Percentiles rank a stretch among this genome's conserved stretches.
Conservation (phyloP, 2,888 invertebrate species). For the Caenorhabditis macrosperma region DNA sequence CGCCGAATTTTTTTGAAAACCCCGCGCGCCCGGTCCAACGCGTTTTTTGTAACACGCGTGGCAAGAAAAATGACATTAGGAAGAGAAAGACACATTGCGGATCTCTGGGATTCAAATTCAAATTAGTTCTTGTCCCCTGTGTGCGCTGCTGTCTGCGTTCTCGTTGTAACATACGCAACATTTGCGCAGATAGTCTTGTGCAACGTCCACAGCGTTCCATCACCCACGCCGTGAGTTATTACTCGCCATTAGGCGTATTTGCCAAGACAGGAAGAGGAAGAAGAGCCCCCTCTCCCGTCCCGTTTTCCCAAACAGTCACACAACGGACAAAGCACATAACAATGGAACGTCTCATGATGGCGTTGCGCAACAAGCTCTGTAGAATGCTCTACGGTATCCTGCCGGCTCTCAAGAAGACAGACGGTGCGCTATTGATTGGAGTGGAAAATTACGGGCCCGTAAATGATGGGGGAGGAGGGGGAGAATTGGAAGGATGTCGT, state of each 20-base stretch:
- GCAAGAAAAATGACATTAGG: too few relatives aligned
- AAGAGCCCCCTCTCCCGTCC: not conserved
- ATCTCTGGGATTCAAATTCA: too few relatives aligned
- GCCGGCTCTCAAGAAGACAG: not conserved
- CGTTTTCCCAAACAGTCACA: conserved; percentile 29
- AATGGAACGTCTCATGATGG: conserved; percentile 8
- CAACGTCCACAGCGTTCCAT: too few relatives aligned
- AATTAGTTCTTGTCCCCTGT: too few relatives aligned
- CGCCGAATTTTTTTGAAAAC: not conserved
- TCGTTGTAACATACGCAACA: too few relatives aligned
- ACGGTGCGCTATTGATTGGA: too few relatives aligned
- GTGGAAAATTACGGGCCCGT: too few relatives aligned
- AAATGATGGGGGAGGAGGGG: conserved; percentile 17
- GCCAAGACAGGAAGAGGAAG: conserved; percentile 19
- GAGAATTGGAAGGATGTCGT: conserved; percentile 25
- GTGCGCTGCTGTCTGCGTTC: too few relatives aligned
- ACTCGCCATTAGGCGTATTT: conserved; percentile 49
- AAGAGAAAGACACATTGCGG: too few relatives aligned
- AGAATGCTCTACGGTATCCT: conserved; percentile 1
- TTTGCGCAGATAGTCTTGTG: too few relatives aligned
- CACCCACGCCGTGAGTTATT: conserved; percentile 29
- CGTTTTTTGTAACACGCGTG: too few relatives aligned
- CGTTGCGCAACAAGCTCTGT: conserved; percentile 29
- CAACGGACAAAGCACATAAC: conserved; percentile 42
- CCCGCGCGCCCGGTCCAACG: not conserved